Evolutionary conservation across 2,888 invertebrate genomes (phyloP), one percentile per base, ranked within the genome.

Genomic region (Cylindroiulus punctatus): DNA sequence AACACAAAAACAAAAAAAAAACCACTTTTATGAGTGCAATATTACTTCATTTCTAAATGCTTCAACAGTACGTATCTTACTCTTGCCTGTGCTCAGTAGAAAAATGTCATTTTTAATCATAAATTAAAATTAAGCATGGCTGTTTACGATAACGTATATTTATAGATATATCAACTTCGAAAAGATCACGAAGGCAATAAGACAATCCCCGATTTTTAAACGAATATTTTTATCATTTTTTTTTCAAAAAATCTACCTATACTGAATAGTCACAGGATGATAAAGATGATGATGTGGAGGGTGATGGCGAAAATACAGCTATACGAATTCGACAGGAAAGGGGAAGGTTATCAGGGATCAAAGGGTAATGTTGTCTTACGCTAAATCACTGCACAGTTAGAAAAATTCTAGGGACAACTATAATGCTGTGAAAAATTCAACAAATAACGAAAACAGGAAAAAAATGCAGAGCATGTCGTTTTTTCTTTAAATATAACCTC

Each of bases 241-340:
- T 57, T 57, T 52, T n/a, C 57, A 57, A 57, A 57, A 57, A 57
- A 57, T 57, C 57, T 57, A 57, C 22, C 57, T 57, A 57, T 57
- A 57, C 57, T 57, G 52, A 52, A 52, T 57, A 57, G 57, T 57
- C 57, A 57, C 57, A 22, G 57, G 57, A 57, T 57, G 57, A 57
- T 57, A 22, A 57, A 8, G 57, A n/a, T 52, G 52, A 52, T 52
- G 52, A 52, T 52, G 52, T 22, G 17, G 57, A 57, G 19, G 57
- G 22, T 57, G 57, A 57, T 57, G 5, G 19, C 10, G 57, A 57
- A 57, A 57, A 57, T 57, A 47, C 47, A 57, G 57, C 22, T 10
- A 57, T 57, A 57, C 57, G 57, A 57, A 57, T 57, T 19, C 57
- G 57, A 57, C 5, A 22, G 22, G 57, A 22, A 57, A 10, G 57